A percentile compares a stretch with the other conserved stretches of the same genome.
These are phyloP conservation scores for Amblyteles armatorius DNA, from an alignment of 2,888 invertebrate species.

Conservation along the genomic window DNA sequence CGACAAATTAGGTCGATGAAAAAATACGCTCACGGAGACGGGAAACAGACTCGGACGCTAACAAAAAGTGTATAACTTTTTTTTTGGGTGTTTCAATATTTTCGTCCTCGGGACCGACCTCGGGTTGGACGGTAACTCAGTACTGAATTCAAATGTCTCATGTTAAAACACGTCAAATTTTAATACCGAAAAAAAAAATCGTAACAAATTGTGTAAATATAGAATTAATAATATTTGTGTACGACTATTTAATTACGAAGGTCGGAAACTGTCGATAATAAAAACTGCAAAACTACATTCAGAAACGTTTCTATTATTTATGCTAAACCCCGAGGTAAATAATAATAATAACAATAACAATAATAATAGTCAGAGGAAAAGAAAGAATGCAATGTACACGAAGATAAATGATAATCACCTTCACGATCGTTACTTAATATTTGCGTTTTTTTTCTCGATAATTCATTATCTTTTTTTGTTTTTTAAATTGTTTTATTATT, in stretches of 20 bases:
- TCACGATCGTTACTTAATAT: neutral
- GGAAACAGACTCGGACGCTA: too few relatives aligned
- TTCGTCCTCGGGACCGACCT: too few relatives aligned
- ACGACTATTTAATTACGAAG: neutral
- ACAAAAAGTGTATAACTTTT: too few relatives aligned
- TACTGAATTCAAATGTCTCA: too few relatives aligned
- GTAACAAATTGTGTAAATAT: constrained; percentile 20
- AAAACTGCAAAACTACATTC: constrained; percentile 38
- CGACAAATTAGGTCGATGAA: neutral
- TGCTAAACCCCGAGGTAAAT: constrained; percentile 42
- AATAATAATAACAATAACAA: constrained; percentile 39
- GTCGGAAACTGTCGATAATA: neutral
- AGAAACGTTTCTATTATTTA: constrained; percentile 55
- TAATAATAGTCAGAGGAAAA: constrained; percentile 41
- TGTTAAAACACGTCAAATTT: neutral
- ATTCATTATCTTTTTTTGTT: constrained; percentile 41
- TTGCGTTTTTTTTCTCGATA: constrained; percentile 14
- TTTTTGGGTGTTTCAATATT: too few relatives aligned
- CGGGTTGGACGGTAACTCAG: neutral
- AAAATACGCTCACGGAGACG: neutral
- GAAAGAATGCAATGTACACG: constrained; percentile 28
- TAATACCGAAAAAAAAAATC: neutral
- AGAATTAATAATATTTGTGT: constrained; percentile 1
- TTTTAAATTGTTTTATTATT: constrained; percentile 70
- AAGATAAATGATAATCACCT: constrained; percentile 37